Percentiles rank a stretch among this genome's conserved stretches.
Evolutionary conservation across 2,113 vertebrate species (phyloP).

Genomic region (Castor canadensis): DNA sequence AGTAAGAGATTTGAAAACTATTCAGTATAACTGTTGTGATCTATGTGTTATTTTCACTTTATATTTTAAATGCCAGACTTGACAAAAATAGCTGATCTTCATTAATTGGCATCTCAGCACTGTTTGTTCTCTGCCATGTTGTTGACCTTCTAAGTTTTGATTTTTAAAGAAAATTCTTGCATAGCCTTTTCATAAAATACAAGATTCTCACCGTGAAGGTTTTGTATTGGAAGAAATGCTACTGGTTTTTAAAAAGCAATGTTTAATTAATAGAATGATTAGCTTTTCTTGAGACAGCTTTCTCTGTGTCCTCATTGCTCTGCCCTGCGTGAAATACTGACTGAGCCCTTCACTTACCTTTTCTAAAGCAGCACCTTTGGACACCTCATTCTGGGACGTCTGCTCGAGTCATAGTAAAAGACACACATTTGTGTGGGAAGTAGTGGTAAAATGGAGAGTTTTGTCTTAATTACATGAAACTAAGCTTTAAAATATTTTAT

Average conservation of each 20-base stretch:
- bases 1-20: constrained; percentile 57
- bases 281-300: constrained; percentile 72
- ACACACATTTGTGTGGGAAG: constrained; percentile 58
- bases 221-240: constrained; percentile 77
- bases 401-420: constrained; percentile 53
- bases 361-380: constrained; percentile 62
- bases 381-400: constrained; percentile 73
- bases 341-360: constrained; percentile 75
- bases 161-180: constrained; percentile 74
- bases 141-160: constrained; percentile 63
- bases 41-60: constrained; percentile 50
- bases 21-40: constrained; percentile 49
- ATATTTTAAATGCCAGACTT: constrained; percentile 69
- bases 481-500: constrained; percentile 79
- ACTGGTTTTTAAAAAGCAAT: constrained; percentile 74
- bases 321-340: constrained; percentile 70
- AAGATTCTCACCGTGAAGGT: constrained; percentile 70
- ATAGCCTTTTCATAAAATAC: constrained; percentile 73
- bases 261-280: constrained; percentile 63
- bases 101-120: constrained; percentile 59
- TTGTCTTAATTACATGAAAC: constrained; percentile 72
- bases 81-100: constrained; percentile 53
- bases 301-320: constrained; percentile 63
- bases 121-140: constrained; percentile 50
- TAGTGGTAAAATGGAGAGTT: constrained; percentile 75